Evolutionary conservation across 2,888 invertebrate species (phyloP).

Genomic region (Crocallis elinguaria): DNA sequence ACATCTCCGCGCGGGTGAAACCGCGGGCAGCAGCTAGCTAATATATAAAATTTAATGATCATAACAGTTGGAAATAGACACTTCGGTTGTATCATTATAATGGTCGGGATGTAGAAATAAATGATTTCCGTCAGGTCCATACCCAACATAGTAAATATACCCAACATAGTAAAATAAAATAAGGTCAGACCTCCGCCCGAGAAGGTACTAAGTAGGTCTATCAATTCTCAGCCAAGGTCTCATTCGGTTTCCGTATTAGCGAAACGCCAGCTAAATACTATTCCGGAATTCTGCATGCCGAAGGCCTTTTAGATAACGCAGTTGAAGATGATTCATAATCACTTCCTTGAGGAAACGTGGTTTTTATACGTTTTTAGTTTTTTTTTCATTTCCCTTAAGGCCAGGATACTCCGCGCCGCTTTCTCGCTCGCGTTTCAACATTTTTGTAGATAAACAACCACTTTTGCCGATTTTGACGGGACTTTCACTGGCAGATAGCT

Average conservation of each 20-base stretch:
- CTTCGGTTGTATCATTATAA: too few species aligned
- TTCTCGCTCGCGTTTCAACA: too few species aligned
- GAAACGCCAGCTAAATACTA: slow-evolving; percentile 37
- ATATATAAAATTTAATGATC: too few species aligned
- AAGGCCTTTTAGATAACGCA: slow-evolving; percentile 58
- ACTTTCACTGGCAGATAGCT: too few species aligned
- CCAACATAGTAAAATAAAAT: slow-evolving; percentile 10
- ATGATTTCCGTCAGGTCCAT: slow-evolving; percentile 4
- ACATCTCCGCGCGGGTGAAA: too few species aligned
- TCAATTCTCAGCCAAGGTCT: slow-evolving; percentile 27
- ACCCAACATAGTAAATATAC: slow-evolving; percentile 8
- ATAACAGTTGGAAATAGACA: too few species aligned
- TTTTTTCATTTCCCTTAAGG: not conserved
- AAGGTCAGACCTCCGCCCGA: slow-evolving; percentile 18
- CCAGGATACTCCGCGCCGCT: too few species aligned
- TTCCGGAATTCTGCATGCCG: slow-evolving; percentile 70
- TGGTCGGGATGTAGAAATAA: slow-evolving; percentile 9
- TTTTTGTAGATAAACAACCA: too few species aligned
- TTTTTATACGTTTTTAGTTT: not conserved
- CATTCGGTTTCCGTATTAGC: slow-evolving; percentile 35
- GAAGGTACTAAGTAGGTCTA: slow-evolving; percentile 19
- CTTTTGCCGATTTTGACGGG: too few species aligned
- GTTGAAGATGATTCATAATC: slow-evolving; percentile 70
- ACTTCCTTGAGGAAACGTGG: slow-evolving; percentile 68
- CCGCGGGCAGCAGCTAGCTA: too few species aligned